A percentile compares a stretch with the other conserved stretches of the same genome.
Evolutionary conservation across 2,888 invertebrate species (phyloP).

Genomic region (Lucinisca nassula): DNA sequence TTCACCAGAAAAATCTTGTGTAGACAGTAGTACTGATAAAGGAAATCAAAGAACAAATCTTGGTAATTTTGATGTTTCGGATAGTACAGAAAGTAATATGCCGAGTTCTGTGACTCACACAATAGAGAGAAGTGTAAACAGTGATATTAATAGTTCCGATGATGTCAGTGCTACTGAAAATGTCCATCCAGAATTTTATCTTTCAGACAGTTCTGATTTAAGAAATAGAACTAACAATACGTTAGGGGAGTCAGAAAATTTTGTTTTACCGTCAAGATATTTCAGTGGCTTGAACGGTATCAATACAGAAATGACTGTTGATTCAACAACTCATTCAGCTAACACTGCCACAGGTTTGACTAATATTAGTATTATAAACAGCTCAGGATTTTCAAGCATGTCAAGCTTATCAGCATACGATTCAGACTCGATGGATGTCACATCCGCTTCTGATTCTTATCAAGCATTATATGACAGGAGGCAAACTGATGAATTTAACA

Average conservation of each 20-base stretch:
- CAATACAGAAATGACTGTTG: constrained; percentile 62
- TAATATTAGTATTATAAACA: constrained; percentile 13
- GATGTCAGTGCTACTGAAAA: constrained; percentile 10
- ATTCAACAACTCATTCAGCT: constrained; percentile 63
- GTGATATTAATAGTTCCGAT: constrained; percentile 40
- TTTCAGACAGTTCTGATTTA: neutral
- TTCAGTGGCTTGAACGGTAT: constrained; percentile 49
- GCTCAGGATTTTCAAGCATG: constrained; percentile 24
- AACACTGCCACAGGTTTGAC: neutral
- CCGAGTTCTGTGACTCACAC: neutral
- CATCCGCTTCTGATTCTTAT: constrained; percentile 59
- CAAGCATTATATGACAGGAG: constrained; percentile 48
- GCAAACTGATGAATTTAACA: constrained; percentile 54
- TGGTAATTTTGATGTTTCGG: neutral
- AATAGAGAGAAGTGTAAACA: constrained; percentile 22
- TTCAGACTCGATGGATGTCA: constrained; percentile 70
- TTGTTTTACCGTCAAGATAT: neutral
- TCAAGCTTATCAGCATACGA: constrained; percentile 45
- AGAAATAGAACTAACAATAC: neutral
- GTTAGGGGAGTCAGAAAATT: neutral
- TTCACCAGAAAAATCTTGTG: constrained; percentile 19
- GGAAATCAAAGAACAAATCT: constrained; percentile 8
- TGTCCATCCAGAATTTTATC: neutral
- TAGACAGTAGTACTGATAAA: constrained; percentile 57
- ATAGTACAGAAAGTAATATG: neutral